phyloP scores from a whole-genome alignment of 2,888 invertebrate genomes.

The Himalopsyche tibetana region DNA sequence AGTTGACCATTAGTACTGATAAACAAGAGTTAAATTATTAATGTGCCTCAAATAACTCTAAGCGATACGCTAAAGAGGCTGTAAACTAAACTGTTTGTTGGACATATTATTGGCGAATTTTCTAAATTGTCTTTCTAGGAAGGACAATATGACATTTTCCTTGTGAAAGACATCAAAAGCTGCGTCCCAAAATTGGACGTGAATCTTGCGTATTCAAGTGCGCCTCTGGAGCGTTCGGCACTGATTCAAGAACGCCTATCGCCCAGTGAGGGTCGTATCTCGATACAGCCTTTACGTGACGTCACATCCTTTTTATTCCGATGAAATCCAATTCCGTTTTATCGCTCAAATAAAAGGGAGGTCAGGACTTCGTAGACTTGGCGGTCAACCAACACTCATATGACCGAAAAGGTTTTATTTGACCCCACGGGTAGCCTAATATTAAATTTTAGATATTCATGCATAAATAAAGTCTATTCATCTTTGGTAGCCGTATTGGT shows the following conservation, averaged over 20 bases:
- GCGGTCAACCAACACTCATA: constrained; percentile 12
- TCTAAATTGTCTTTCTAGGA: too few relatives aligned
- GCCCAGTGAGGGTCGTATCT: constrained; percentile 27
- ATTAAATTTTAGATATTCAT: not conserved
- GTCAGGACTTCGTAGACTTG: constrained; percentile 18
- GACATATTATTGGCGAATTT: too few relatives aligned
- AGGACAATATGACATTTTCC: too few relatives aligned
- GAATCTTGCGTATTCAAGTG: not conserved
- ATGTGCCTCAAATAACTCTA: too few relatives aligned
- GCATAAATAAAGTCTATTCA: too few relatives aligned
- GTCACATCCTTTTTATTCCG: constrained; percentile 34
- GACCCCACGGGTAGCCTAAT: not conserved
- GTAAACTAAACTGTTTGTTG: too few relatives aligned
- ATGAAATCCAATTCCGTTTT: constrained; percentile 34
- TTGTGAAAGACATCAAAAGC: not conserved
- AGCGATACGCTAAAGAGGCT: too few relatives aligned
- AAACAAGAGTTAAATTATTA: too few relatives aligned
- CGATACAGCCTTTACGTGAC: constrained; percentile 34
- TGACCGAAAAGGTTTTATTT: constrained; percentile 23
- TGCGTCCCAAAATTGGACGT: not conserved
- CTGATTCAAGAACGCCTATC: constrained; percentile 19
- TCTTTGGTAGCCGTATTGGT: too few relatives aligned
- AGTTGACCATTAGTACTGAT: too few relatives aligned
- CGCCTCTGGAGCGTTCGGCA: not conserved
- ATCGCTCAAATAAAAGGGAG: constrained; percentile 26